A percentile compares a stretch with the other conserved stretches of the same genome.
These are phyloP conservation scores for Coelinius sp. DNA, from an alignment of 2,888 invertebrate species.

Conservation along the genomic window DNA sequence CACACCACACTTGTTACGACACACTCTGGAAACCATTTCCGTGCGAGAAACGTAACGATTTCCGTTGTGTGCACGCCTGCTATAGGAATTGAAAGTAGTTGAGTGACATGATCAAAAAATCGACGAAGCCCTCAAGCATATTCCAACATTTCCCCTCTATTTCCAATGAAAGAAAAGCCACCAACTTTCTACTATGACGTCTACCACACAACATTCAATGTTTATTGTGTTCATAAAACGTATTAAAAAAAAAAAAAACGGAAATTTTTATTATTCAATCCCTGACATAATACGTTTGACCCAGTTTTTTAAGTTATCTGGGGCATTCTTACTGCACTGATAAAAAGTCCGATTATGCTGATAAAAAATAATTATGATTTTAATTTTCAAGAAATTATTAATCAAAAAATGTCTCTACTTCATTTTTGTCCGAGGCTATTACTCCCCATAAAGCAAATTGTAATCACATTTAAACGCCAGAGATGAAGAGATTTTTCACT, in stretches of 20 bases:
- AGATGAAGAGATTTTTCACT: conserved; percentile 32
- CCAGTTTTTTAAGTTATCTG: neutral
- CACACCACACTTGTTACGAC: conserved; percentile 42
- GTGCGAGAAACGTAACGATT: conserved; percentile 42
- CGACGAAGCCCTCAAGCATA: conserved; percentile 1
- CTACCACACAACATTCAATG: conserved; percentile 4
- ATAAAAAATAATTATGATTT: too few relatives aligned
- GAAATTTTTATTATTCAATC: neutral
- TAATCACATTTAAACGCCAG: conserved; percentile 55
- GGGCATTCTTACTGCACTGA: neutral
- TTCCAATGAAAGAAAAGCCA: neutral
- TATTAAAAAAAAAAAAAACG: neutral
- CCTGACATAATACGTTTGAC: neutral
- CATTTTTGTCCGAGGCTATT: neutral
- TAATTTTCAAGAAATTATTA: too few relatives aligned
- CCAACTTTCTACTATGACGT: neutral
- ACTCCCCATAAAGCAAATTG: conserved; percentile 21
- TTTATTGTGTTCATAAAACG: neutral
- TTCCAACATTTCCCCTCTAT: neutral
- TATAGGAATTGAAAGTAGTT: conserved; percentile 11
- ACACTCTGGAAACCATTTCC: conserved; percentile 50
- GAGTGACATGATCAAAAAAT: conserved; percentile 21
- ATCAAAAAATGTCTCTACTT: too few relatives aligned
- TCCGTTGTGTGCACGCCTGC: conserved; percentile 25
- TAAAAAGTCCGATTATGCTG: neutral